These are phyloP conservation scores for Bombus turneri DNA, from an alignment of 1,140 invertebrate species.

Conservation along the genomic window DNA sequence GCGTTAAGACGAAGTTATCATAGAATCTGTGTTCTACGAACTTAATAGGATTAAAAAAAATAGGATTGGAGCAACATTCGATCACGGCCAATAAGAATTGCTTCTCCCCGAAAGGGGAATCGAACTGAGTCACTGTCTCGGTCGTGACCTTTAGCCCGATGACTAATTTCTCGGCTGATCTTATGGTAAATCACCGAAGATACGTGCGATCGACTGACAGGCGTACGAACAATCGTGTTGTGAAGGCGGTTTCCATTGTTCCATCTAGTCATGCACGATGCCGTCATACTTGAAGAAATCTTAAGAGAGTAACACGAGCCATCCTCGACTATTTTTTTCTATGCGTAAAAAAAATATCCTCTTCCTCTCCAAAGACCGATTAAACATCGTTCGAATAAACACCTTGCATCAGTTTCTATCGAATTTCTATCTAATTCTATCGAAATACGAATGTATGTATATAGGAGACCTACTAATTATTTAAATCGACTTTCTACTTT, in stretches of 20 bases:
- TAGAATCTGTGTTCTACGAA: too few species aligned
- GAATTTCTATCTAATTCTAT: too few species aligned
- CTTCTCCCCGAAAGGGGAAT: constrained; percentile 18
- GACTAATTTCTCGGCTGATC: constrained; percentile 54
- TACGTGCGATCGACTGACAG: background rate
- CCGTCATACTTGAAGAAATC: constrained; percentile 3
- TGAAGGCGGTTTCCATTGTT: constrained; percentile 50
- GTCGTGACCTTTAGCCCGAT: constrained; percentile 56
- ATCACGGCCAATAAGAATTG: constrained; percentile 1
- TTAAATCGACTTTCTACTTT: background rate
- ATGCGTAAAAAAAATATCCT: background rate
- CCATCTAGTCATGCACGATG: constrained; percentile 31
- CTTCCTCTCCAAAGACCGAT: background rate
- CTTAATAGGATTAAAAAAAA: background rate
- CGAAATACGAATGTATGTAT: background rate
- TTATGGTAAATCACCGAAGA: constrained; percentile 34
- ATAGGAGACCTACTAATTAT: background rate
- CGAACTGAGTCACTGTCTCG: constrained; percentile 63
- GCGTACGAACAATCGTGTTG: constrained; percentile 38
- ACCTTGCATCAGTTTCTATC: too few species aligned
- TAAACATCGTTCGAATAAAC: background rate
- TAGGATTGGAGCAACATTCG: background rate
- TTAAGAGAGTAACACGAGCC: background rate
- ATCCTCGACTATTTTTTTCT: background rate
- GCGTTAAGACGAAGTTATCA: too few species aligned